These are phyloP conservation scores for Drosophila watanabei DNA, from an alignment of 1,140 invertebrate genomes.

Conservation along the genomic window DNA sequence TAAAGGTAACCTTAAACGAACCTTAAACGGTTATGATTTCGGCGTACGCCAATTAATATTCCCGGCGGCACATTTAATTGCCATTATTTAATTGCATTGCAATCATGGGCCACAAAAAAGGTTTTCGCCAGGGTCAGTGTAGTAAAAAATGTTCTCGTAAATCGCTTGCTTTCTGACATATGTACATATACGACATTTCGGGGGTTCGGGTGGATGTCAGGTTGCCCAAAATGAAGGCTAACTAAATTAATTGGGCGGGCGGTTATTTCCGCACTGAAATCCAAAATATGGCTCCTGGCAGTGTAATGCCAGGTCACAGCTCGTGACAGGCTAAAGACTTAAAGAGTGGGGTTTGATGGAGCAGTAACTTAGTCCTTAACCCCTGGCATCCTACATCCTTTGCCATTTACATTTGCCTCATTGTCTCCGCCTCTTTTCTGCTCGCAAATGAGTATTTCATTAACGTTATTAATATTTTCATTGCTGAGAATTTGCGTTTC, in stretches of 20 bases:
- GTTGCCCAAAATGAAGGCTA: slow-evolving; percentile 9
- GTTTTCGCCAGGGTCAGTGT: background rate
- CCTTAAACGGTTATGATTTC: background rate
- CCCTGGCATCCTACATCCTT: slow-evolving; percentile 19
- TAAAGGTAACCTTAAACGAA: background rate
- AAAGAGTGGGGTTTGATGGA: background rate
- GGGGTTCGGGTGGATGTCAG: background rate
- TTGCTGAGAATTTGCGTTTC: slow-evolving; percentile 64
- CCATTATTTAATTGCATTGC: slow-evolving; percentile 50
- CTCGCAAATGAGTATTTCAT: slow-evolving; percentile 72
- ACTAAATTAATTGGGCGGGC: slow-evolving; percentile 46
- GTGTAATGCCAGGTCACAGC: background rate
- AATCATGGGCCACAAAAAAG: slow-evolving; percentile 20
- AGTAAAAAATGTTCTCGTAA: slow-evolving; percentile 15
- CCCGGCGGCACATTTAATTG: slow-evolving; percentile 27
- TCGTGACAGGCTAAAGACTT: background rate
- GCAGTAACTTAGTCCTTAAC: slow-evolving; percentile 3
- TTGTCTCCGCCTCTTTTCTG: slow-evolving; percentile 36
- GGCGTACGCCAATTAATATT: slow-evolving; percentile 5
- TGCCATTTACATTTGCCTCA: slow-evolving; percentile 71
- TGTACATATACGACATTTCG: slow-evolving; percentile 24
- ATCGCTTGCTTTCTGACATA: slow-evolving; percentile 31
- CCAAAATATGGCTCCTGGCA: background rate
- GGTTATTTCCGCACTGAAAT: background rate
- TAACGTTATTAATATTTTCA: slow-evolving; percentile 78